Evolutionary conservation across 2,797 vertebrate species (phyloP).

Genomic region (Chromis chromis): DNA sequence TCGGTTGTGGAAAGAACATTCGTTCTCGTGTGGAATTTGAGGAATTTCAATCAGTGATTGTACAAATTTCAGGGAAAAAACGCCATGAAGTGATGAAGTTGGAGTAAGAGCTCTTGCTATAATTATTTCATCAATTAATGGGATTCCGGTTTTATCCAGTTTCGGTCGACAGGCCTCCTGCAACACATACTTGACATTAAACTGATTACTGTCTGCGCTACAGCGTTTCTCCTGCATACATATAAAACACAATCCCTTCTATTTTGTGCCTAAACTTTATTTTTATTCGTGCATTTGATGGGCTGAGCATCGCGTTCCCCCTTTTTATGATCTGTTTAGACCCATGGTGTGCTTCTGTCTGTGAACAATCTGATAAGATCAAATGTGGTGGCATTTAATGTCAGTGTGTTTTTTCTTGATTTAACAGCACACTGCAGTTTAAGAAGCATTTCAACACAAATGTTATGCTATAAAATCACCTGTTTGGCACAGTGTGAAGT

Average conservation of each 20-base stretch:
- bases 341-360: not conserved
- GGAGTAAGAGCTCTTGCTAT: slow-evolving; percentile 52
- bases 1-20: not conserved
- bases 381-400: not conserved
- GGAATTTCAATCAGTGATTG: slow-evolving; percentile 4
- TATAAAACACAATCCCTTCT: slow-evolving; percentile 3
- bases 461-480: slow-evolving; percentile 2
- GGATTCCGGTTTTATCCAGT: slow-evolving; percentile 75
- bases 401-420: not conserved
- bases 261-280: slow-evolving; percentile 7
- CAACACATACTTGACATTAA: slow-evolving; percentile 37
- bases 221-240: slow-evolving; percentile 11
- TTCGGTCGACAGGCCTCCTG: slow-evolving; percentile 57
- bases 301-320: not conserved
- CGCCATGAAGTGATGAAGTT: slow-evolving; percentile 30
- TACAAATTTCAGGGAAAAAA: slow-evolving; percentile 25
- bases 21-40: not conserved
- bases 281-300: slow-evolving; percentile 17
- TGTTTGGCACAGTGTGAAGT: not conserved
- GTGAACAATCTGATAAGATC: not conserved
- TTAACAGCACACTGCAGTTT: not conserved
- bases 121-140: slow-evolving; percentile 80
- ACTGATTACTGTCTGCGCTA: slow-evolving; percentile 18
- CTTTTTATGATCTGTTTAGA: not conserved
- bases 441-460: not conserved